phyloP scores from a whole-genome alignment of 2,888 invertebrate species.

The Agrotis clavis region DNA sequence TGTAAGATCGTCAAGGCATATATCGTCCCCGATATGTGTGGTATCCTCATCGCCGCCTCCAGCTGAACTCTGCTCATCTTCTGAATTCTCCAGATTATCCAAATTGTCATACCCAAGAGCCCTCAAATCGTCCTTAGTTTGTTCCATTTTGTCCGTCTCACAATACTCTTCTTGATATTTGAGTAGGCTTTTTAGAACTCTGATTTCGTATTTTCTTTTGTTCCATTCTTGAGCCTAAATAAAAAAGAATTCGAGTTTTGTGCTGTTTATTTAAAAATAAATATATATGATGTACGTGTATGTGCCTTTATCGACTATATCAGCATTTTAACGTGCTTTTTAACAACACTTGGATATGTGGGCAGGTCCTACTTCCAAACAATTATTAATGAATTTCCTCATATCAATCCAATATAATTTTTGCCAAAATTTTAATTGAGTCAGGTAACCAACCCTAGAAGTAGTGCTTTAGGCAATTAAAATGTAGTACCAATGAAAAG shows the following conservation, averaged over 20 bases:
- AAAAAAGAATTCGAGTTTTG: not conserved
- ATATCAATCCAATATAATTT: too few relatives aligned
- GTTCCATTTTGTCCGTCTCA: constrained; percentile 89
- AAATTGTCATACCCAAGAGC: constrained; percentile 83
- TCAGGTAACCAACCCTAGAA: too few relatives aligned
- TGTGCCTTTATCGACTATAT: too few relatives aligned
- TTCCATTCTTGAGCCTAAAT: constrained; percentile 88
- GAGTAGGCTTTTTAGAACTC: constrained; percentile 90
- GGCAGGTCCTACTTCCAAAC: too few relatives aligned
- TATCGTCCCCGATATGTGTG: constrained; percentile 93
- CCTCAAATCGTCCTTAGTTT: constrained; percentile 88
- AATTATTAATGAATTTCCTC: too few relatives aligned
- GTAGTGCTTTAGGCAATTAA: too few relatives aligned
- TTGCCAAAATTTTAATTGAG: too few relatives aligned
- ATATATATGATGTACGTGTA: too few relatives aligned
- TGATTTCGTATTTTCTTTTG: constrained; percentile 91
- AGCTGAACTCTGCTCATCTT: constrained; percentile 87
- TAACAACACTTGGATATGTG: too few relatives aligned
- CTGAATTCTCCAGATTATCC: constrained; percentile 88
- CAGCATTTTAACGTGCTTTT: too few relatives aligned
- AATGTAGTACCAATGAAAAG: too few relatives aligned
- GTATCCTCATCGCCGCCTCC: constrained; percentile 90
- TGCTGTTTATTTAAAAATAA: not conserved
- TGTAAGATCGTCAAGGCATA: constrained; percentile 94
- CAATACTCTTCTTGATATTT: constrained; percentile 90